Evolutionary conservation across 1,140 invertebrate genomes (phyloP).

Genomic region (Drosophila subpulchrella): DNA sequence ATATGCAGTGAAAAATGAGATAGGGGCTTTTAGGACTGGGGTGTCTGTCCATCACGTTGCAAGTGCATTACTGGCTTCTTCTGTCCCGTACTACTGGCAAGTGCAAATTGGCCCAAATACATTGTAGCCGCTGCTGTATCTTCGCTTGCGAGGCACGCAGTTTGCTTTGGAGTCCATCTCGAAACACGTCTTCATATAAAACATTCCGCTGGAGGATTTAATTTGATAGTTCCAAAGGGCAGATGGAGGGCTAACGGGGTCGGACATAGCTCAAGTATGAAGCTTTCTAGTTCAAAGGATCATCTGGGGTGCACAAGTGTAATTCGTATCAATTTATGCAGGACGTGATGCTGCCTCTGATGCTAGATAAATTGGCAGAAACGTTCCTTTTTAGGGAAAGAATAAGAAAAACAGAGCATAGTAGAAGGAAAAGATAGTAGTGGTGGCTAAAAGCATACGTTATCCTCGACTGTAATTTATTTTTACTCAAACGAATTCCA

Average conservation of each 20-base stretch:
- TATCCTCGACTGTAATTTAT: slow-evolving; percentile 6
- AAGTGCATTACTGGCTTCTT: slow-evolving; percentile 23
- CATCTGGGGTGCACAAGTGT: slow-evolving; percentile 39
- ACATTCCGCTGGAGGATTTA: slow-evolving; percentile 45
- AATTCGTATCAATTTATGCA: slow-evolving; percentile 67
- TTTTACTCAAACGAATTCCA: slow-evolving; percentile 22
- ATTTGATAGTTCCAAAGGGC: slow-evolving; percentile 29
- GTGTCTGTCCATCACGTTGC: slow-evolving; percentile 33
- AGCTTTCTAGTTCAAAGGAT: slow-evolving; percentile 39
- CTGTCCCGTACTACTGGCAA: slow-evolving; percentile 7
- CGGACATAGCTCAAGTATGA: slow-evolving; percentile 17
- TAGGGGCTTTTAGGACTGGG: not conserved
- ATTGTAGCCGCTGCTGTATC: slow-evolving; percentile 16
- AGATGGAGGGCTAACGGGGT: not conserved
- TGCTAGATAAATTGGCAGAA: slow-evolving; percentile 34
- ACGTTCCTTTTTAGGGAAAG: slow-evolving; percentile 7
- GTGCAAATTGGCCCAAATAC: slow-evolving; percentile 36
- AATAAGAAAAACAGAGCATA: not conserved
- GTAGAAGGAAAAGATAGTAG: not conserved
- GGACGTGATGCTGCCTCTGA: slow-evolving; percentile 52
- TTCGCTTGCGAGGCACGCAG: slow-evolving; percentile 22
- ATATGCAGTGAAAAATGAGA: not conserved
- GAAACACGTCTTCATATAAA: slow-evolving; percentile 26
- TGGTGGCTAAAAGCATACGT: slow-evolving; percentile 10
- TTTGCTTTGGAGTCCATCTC: slow-evolving; percentile 2